Conservation (phyloP, 2,797 vertebrate genomes). For the Hippopotamyrus pictus region DNA sequence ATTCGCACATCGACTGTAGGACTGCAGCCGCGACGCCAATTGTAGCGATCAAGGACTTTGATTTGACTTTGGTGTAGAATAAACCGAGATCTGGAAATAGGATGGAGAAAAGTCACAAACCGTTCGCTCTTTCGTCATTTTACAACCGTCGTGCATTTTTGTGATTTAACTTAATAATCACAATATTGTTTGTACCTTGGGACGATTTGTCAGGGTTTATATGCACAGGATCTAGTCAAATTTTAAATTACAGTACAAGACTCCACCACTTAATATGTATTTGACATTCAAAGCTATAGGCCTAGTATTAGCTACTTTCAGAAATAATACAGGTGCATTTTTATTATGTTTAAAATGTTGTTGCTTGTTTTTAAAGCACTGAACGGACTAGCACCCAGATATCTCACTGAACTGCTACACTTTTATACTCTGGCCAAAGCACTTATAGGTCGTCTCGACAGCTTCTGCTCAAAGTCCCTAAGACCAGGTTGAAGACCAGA, state of each 20-base stretch:
- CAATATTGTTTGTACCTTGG: not conserved
- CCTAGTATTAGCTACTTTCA: not conserved
- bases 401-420: not conserved
- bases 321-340: not conserved
- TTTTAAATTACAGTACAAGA: not conserved
- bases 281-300: not conserved
- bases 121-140: too few relatives aligned
- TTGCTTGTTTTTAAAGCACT: not conserved
- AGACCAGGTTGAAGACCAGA: not conserved
- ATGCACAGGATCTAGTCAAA: not conserved
- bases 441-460: not conserved
- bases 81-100: too few relatives aligned
- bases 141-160: not conserved
- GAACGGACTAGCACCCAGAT: not conserved
- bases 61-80: not conserved
- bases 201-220: not conserved
- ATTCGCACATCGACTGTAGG: not conserved
- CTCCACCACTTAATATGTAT: not conserved
- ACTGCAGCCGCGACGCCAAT: not conserved
- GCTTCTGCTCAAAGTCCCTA: not conserved
- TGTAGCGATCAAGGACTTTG: not conserved
- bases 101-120: not conserved
- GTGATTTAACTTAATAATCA: not conserved
- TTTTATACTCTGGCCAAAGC: not conserved
- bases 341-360: not conserved